Evolutionary conservation across 2,113 vertebrate species (phyloP), one percentile per base, ranked within the genome.

Genomic region (Pelodiscus sinensis): DNA sequence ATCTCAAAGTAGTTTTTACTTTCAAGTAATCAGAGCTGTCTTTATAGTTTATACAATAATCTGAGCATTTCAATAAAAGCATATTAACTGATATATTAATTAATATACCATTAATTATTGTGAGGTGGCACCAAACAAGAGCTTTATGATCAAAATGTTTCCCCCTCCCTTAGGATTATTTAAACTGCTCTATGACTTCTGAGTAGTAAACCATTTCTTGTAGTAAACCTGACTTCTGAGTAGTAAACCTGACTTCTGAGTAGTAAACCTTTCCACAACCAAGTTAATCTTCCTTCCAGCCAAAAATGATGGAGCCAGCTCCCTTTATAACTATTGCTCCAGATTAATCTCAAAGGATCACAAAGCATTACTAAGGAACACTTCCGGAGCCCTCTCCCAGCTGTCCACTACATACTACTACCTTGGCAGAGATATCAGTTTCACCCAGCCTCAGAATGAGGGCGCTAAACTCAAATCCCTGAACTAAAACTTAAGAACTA

Each of bases 41-140:
- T 54, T 51, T 8, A 60, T 2, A 35, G 22, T 44, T 75, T 24
- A 38, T 4, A 73, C 35, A 9, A 38, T 73, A 73, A 65, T 73
- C 31, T n/a, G 44, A 57, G 22, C 4, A 51, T 83, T 44, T 88
- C 68, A 62, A 84, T 4, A 3, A 35, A 84, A 94, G 87, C 85
- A 77, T 25, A 92, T 90, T 84, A 16, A 73, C 3, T 29, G 35
- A 85, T 14, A 25, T 82, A 51, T 14, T 0, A 44, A 44, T 44
- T 54, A 80, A 13, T 19, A 0, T 51, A 68, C 44, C 51, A 2
- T 15, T 38, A 0, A 79, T 84, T 91, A 86, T 31, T 56, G 56
- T 65, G 14, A 80, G 81, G 44, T 1, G 14, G 24, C 16, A 52
- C 10, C 62, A 18, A 18, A 58, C 13, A 82, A 21, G 35, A 73